These are phyloP conservation scores for Eilema caniola DNA, from an alignment of 2,888 invertebrate genomes.

Conservation along the genomic window DNA sequence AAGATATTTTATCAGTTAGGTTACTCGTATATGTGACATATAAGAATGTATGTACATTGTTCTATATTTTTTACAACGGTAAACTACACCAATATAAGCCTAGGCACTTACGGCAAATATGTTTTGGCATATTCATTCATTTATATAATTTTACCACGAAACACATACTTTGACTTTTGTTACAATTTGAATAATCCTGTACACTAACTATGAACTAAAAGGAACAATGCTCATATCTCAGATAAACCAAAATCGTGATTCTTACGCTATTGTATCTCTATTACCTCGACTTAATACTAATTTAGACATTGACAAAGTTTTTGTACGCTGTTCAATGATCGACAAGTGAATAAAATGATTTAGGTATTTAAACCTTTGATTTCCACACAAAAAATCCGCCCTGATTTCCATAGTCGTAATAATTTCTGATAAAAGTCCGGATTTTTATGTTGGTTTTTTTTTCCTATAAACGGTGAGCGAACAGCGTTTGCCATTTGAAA, in stretches of 20 bases:
- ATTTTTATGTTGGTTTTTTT: slow-evolving; percentile 22
- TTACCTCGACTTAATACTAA: slow-evolving; percentile 54
- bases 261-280: slow-evolving; percentile 46
- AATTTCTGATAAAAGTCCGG: slow-evolving; percentile 35
- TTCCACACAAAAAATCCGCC: slow-evolving; percentile 41
- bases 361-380: slow-evolving; percentile 2
- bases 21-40: slow-evolving; percentile 29
- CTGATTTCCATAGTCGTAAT: slow-evolving; percentile 55
- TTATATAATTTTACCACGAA: slow-evolving; percentile 48
- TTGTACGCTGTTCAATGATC: slow-evolving; percentile 24
- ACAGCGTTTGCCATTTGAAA: slow-evolving; percentile 49
- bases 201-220: slow-evolving; percentile 52
- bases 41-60: slow-evolving; percentile 47
- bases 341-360: slow-evolving; percentile 18
- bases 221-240: slow-evolving; percentile 51
- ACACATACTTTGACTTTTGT: slow-evolving; percentile 41
- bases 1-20: slow-evolving; percentile 31
- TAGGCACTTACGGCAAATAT: slow-evolving; percentile 81
- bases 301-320: slow-evolving; percentile 65
- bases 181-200: slow-evolving; percentile 44
- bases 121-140: slow-evolving; percentile 66
- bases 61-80: slow-evolving; percentile 39
- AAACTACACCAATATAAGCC: slow-evolving; percentile 65
- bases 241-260: slow-evolving; percentile 49
- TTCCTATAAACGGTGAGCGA: slow-evolving; percentile 53